Base-by-base conservation (phyloP, 2,797 vertebrate species). In the Coracias cyanogaster region DNA sequence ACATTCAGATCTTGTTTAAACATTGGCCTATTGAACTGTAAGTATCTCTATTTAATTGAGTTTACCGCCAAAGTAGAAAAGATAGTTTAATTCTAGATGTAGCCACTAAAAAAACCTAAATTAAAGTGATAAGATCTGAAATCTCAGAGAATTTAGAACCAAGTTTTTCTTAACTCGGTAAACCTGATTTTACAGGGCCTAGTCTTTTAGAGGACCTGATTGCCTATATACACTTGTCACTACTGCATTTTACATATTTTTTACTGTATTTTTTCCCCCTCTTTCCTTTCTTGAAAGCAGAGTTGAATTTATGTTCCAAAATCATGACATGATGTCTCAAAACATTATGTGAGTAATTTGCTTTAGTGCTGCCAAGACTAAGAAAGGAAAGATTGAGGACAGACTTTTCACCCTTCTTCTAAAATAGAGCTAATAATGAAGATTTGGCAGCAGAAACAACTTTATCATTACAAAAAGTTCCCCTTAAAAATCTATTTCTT, bases 1-100 rank as follows among this genome's bases (percentile, higher is more conserved):
- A 79, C 84, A 89, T 79, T 93, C 81, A 97, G 77, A 70, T 69
- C 66, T 61, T 93, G 70, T 93, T 96, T 94, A 86, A 90, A 86
- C 85, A 77, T 74, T 96, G 71, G 45, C 91, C 71, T 95, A 10
- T 10, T 86, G 81, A 95, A 94, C 94, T 94, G 62, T 79, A 71
- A 85, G 31, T 93, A 43, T 93, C 41, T 76, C 60, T 54, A 39
- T 60, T 88, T 85, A 96, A 94, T 92, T 89, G 60, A 80, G 19
- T 72, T 92, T 45, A 82, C 85, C 39, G 25, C 2, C 91, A 76
- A 95, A 94, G 65, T 41, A 81, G 29, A 64, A 86, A 94, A 60
- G 24, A 76, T 22, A 52, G 48, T 89, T 90, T 92, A 46, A 93
- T 92, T 89, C 87, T 71, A 79, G 48, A 70, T 58, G 46, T 93